These are phyloP conservation scores for Belgica antarctica DNA, from an alignment of 2,888 invertebrate species.

Conservation along the genomic window DNA sequence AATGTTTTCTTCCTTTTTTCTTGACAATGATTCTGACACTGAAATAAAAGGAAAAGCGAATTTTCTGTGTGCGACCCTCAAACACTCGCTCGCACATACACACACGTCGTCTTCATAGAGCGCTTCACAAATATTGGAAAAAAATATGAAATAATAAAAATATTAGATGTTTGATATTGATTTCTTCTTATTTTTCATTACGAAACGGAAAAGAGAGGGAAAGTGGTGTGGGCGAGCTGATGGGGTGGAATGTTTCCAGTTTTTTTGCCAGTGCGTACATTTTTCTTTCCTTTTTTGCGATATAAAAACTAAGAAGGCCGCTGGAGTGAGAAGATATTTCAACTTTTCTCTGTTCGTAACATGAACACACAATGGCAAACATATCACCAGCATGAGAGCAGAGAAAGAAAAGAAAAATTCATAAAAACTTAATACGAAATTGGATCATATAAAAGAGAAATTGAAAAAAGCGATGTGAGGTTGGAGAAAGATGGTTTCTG, in stretches of 20 bases:
- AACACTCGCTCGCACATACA: constrained; percentile 21
- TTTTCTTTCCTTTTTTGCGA: not conserved
- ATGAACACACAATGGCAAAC: constrained; percentile 36
- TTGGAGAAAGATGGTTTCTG: not conserved
- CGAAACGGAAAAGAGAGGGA: constrained; percentile 14
- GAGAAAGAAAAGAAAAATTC: constrained; percentile 38
- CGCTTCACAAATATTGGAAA: constrained; percentile 31
- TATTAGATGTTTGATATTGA: constrained; percentile 43
- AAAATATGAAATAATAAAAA: constrained; percentile 44
- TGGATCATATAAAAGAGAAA: constrained; percentile 43
- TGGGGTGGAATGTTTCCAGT: constrained; percentile 35
- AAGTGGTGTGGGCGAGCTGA: no score
- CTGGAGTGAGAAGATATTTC: constrained; percentile 12
- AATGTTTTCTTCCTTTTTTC: not conserved
- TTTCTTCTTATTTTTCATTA: constrained; percentile 44
- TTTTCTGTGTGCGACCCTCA: not conserved
- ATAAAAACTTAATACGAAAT: constrained; percentile 42
- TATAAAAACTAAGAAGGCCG: not conserved
- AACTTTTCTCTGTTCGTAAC: constrained; percentile 33
- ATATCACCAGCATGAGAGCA: constrained; percentile 32
- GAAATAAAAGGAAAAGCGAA: constrained; percentile 28
- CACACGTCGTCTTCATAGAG: not conserved
- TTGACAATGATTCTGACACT: constrained; percentile 41
- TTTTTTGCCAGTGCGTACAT: constrained; percentile 24
- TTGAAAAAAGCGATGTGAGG: constrained; percentile 32